Evolutionary conservation across 2,888 invertebrate species (phyloP), one percentile per base, ranked within the genome.

Genomic region (Idaea straminata): DNA sequence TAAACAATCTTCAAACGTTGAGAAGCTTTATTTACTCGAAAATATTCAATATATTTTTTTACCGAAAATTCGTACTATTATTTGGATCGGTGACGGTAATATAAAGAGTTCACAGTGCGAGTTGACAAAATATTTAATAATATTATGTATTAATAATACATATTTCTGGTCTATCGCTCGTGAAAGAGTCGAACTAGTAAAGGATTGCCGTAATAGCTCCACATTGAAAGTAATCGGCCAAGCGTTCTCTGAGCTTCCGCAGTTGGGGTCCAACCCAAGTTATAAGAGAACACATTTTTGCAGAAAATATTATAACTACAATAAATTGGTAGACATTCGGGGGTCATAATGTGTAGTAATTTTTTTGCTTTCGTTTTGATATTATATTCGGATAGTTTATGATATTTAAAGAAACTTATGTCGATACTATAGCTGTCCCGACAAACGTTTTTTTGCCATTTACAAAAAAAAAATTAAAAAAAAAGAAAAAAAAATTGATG

Each of bases 41-140:
- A 4, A 13, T 47, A 13, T 10, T 13, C 13, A 47, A 10, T 5
- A 7, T 36, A 10, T 47, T 47, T 47, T 47, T 7, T 47, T 47
- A 47, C 47, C 7, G 7, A 13, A 13, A 4, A 47, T 47, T 10
- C 10, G 5, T 47, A 47, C 10, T 25, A 47, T 47, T 47, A 47
- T 47, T 7, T 47, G 79, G 80, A 82, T 83, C 79, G 78, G 72
- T 73, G 75, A 67, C 71, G 70, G 65, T 69, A 64, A 76, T 71
- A 80, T 77, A 82, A 78, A 77, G 72, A 69, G 60, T 67, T 80
- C 77, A 85, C 85, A 85, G 81, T 81, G 69, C 69, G 71, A 78
- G 77, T 80, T 82, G 79, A 80, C 86, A 88, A 87, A 91, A 91
- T 88, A 91, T 91, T 88, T 83, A 81, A 83, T 81, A 87, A 85